Conservation (phyloP, 2,888 invertebrate species). For the Gibbula magus region DNA sequence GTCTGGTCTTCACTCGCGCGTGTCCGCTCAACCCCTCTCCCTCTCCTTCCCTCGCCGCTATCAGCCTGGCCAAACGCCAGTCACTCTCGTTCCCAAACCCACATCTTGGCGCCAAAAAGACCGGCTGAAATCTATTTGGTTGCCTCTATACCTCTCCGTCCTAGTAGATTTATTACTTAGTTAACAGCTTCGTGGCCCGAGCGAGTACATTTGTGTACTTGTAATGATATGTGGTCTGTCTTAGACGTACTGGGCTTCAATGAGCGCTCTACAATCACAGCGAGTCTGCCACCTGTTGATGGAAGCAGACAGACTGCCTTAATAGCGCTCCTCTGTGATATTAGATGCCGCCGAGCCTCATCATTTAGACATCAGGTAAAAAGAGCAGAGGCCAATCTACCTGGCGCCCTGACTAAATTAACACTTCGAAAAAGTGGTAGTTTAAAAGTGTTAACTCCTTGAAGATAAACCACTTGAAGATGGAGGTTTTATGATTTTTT, state of each 20-base stretch:
- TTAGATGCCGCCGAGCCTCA: too few relatives aligned
- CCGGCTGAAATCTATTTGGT: constrained; percentile 6
- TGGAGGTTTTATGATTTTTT: too few relatives aligned
- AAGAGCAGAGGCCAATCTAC: too few relatives aligned
- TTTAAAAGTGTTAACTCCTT: too few relatives aligned
- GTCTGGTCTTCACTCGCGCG: neutral
- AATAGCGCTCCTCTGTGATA: too few relatives aligned
- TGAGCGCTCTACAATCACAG: neutral
- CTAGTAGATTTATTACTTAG: constrained; percentile 5
- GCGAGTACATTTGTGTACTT: neutral
- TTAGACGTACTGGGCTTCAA: neutral
- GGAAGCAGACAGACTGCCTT: too few relatives aligned
- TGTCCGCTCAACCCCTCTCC: neutral
- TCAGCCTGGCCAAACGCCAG: neutral
- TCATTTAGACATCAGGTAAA: too few relatives aligned
- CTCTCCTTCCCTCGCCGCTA: neutral
- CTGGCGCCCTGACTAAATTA: too few relatives aligned
- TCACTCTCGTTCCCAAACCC: neutral
- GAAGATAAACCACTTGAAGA: too few relatives aligned
- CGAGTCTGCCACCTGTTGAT: too few relatives aligned
- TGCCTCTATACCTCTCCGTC: neutral
- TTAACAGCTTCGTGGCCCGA: neutral
- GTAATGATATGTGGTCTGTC: neutral
- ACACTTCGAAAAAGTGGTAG: too few relatives aligned
- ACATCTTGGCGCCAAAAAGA: constrained; percentile 9